Percentiles rank a stretch among this genome's conserved stretches.
Conservation (phyloP, 2,797 vertebrate genomes). For the Lacerta viridis region DNA sequence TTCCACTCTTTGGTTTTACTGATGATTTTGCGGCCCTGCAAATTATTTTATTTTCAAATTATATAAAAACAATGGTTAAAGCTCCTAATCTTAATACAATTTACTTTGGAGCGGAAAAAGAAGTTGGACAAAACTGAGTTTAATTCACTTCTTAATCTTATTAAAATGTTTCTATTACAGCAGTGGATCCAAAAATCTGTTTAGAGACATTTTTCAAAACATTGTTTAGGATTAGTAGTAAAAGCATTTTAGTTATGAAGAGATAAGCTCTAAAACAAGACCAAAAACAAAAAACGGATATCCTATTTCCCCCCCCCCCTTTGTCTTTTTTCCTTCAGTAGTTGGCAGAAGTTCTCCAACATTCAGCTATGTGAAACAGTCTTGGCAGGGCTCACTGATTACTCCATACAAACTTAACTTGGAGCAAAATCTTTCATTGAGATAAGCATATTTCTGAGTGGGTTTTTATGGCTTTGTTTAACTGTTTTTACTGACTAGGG, state of each 20-base stretch:
- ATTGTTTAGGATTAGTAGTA: slow-evolving; percentile 71
- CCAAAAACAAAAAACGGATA: not conserved
- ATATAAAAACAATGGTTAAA: slow-evolving; percentile 61
- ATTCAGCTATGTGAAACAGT: slow-evolving; percentile 8
- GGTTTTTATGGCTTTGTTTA: not conserved
- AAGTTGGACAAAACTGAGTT: slow-evolving; percentile 73
- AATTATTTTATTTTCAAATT: slow-evolving; percentile 59
- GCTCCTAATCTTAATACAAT: slow-evolving; percentile 54
- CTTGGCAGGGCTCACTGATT: not conserved
- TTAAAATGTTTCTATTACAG: slow-evolving; percentile 73
- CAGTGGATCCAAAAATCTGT: slow-evolving; percentile 71
- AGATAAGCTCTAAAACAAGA: slow-evolving; percentile 52
- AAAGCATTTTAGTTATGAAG: slow-evolving; percentile 44
- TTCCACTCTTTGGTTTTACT: slow-evolving; percentile 10
- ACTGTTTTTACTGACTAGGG: not conserved
- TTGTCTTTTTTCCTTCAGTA: slow-evolving; percentile 15
- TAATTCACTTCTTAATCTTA: slow-evolving; percentile 72
- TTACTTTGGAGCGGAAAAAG: slow-evolving; percentile 67
- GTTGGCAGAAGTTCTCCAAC: not conserved
- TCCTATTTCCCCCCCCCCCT: no score
- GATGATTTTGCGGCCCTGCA: slow-evolving; percentile 53
- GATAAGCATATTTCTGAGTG: not conserved
- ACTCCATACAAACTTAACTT: not conserved
- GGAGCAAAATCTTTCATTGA: not conserved
- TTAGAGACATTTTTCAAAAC: slow-evolving; percentile 77